A percentile compares a stretch with the other conserved stretches of the same genome.
Evolutionary conservation across 1,140 invertebrate species (phyloP).

Genomic region (Frieseomelitta varia): DNA sequence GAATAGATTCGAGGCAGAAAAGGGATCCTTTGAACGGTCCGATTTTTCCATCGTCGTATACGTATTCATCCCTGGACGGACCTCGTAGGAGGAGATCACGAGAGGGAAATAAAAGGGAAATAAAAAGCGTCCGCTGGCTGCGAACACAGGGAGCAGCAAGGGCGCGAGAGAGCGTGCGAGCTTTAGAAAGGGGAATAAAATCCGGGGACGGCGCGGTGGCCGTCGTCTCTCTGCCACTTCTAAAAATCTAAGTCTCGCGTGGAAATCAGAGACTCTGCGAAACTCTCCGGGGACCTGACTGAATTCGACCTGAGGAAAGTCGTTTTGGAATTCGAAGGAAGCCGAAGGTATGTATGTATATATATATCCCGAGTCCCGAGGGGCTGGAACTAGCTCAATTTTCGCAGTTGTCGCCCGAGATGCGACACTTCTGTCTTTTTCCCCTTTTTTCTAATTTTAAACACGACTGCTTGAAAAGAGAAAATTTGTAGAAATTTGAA

Average conservation of each 20-base stretch:
- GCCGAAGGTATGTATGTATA: neutral
- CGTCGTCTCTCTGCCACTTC: neutral
- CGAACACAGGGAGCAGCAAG: too few species aligned
- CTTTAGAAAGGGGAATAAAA: neutral
- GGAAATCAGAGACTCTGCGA: neutral
- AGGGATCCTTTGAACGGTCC: constrained; percentile 15
- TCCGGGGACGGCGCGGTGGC: neutral
- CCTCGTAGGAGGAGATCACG: constrained; percentile 19
- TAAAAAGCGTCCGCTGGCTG: constrained; percentile 22
- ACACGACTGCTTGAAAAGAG: too few species aligned
- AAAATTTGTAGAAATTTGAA: too few species aligned
- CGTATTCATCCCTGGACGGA: neutral
- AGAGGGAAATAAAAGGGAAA: neutral
- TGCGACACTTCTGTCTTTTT: neutral
- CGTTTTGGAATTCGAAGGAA: neutral
- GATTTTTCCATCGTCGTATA: neutral
- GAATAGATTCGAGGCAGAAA: constrained; percentile 4
- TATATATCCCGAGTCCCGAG: neutral
- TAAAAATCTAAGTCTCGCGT: neutral
- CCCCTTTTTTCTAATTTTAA: too few species aligned
- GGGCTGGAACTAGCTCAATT: neutral
- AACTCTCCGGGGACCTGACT: neutral
- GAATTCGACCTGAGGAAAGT: neutral
- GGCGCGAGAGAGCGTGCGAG: neutral
- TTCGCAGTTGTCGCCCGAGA: neutral